Evolutionary conservation across 2,797 vertebrate species (phyloP), one percentile per base, ranked within the genome.

Genomic region (Pipistrellus pygmaeus): DNA sequence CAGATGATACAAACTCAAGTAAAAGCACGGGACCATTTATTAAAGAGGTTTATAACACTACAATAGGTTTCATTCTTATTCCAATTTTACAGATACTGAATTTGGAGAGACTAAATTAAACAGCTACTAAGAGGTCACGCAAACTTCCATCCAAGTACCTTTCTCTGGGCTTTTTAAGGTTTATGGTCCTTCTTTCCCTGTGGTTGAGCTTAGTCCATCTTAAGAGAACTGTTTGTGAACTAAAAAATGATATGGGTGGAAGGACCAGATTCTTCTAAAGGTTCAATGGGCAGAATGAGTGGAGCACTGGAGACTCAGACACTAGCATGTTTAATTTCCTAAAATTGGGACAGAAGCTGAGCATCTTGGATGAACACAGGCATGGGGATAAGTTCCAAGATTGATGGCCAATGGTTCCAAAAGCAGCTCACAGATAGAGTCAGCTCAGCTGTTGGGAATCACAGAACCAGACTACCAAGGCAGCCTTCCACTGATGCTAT

Each of bases 151-250:
- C 3, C 8, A 44, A 21, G 6, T 75, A 46, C 30, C 23, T 60
- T 81, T 46, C 51, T 81, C 20, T 72, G 64, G 27, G 30, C 25
- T 89, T 89, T 93, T 64, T 62, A 57, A 84, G 30, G 0, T 41
- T 77, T 77, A 35, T 30, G 30, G 23, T 21, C 35, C 64, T 41
- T 73, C 27, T 46, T 73, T 32, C 51, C 44, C 32, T 46, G 4
- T 53, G 20, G 7, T 62, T 92, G 69, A 87, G 48, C 20, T 80
- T 53, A 89, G 44, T n/a, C 62, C 44, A 75, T 94, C 53, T 83
- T 51, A 60, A 80, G 23, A 77, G 30, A 44, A 14, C 17, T 71
- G 17, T 72, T 13, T 48, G 30, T 69, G 44, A 69, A 21, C 46
- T 87, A 21, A 30, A 30, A 68, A 89, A 38, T 46, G 60, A 10